Evolutionary conservation across 2,797 vertebrate genomes (phyloP).

Genomic region (Ateles fusciceps): DNA sequence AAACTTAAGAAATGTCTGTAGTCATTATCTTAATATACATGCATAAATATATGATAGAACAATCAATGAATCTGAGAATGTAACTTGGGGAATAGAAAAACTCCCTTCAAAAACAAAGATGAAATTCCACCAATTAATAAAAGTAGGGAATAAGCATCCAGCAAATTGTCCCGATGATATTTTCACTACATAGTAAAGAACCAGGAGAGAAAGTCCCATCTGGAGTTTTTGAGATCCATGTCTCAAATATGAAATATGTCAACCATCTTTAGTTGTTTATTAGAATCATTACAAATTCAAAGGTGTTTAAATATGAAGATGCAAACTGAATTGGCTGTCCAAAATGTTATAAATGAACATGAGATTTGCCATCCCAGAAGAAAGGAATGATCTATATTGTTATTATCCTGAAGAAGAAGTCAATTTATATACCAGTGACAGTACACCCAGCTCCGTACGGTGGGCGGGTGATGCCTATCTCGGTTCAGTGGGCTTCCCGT

Average conservation of each 20-base stretch:
- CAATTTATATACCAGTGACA: conserved; percentile 64
- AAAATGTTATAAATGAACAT: conserved; percentile 74
- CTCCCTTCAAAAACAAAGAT: background rate
- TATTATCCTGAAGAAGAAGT: conserved; percentile 67
- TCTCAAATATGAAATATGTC: conserved; percentile 56
- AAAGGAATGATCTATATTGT: conserved; percentile 69
- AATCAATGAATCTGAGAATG: conserved; percentile 9
- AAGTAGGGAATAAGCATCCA: background rate
- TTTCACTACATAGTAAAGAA: background rate
- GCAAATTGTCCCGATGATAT: background rate
- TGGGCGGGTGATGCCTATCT: conserved; percentile 30
- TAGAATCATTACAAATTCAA: conserved; percentile 62
- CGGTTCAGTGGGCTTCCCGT: conserved; percentile 70
- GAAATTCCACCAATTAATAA: background rate
- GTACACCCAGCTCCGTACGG: conserved; percentile 40
- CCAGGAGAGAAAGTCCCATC: background rate
- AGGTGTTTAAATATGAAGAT: conserved; percentile 70
- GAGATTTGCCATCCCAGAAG: conserved; percentile 54
- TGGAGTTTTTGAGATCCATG: background rate
- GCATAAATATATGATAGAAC: background rate
- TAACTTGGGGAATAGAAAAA: background rate
- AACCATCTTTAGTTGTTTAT: conserved; percentile 52
- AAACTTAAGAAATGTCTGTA: background rate
- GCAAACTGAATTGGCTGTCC: conserved; percentile 70
- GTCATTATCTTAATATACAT: background rate